Evolutionary conservation across 2,113 vertebrate species (phyloP), one percentile per base, ranked within the genome.

Genomic region (Irena cyanogastra): DNA sequence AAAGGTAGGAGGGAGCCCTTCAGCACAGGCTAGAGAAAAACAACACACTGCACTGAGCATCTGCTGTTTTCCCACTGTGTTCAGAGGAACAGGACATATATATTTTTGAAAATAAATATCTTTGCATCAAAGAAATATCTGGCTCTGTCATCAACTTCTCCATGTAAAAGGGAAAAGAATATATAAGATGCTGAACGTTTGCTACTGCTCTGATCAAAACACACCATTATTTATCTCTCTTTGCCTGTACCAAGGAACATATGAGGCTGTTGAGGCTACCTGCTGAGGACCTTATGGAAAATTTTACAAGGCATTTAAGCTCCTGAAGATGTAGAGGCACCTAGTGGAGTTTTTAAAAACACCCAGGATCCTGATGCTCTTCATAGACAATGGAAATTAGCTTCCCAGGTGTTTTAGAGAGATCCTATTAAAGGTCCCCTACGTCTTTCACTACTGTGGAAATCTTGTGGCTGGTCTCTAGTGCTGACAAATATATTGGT

Each of bases 251-350:
- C 70, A 71, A 81, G 52, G 61, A 89, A 60, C 35, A 26, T 37
- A 47, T 13, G 52, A 95, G 37, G 12, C 69, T 53, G 37, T 77
- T 82, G 78, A 75, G 50, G 30, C 57, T 72, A 53, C 87, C 78
- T 87, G 69, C 83, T 95, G 91, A 68, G 75, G 49, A 31, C 70
- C 57, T 93, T 93, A 66, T 65, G 85, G 78, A 77, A 90, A 78
- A 13, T 59, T 87, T 82, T 71, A 41, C 49, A 47, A 76, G 49
- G n/a, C 88, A 53, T 87, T 94, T 95, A 87, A 72, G 74, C 66
- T 87, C 45, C 49, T 88, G 75, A 97, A 93, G 83, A 65, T 59
- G 24, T 52, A 89, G 88, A 80, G 31, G 42, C 57, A 79, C 20
- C 75, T 87, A 53, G 6, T 24, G 22, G 66, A 87, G 39, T 76